Evolutionary conservation across 2,888 invertebrate species (phyloP).

Genomic region (Globia sparganii): DNA sequence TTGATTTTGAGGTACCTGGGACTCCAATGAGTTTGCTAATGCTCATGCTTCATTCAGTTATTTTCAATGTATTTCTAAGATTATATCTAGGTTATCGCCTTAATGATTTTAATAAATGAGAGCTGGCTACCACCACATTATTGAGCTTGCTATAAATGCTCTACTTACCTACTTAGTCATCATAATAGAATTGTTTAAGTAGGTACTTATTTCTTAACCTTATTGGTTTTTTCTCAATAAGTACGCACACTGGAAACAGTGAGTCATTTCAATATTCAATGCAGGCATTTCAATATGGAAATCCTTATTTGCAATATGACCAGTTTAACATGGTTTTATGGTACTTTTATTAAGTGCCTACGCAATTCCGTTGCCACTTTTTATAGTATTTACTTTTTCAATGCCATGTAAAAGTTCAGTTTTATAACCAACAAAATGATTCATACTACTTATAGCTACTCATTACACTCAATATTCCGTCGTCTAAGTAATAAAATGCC

Average conservation of each 20-base stretch:
- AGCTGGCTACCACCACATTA: neutral
- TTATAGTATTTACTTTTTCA: conserved; percentile 29
- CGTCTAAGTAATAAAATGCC: neutral
- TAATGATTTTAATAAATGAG: neutral
- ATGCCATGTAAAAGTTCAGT: neutral
- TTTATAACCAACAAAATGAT: neutral
- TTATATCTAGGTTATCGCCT: too few relatives aligned
- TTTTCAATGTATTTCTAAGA: neutral
- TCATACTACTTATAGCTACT: conserved; percentile 2
- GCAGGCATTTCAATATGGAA: conserved; percentile 21
- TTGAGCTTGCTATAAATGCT: neutral
- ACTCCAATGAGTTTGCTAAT: neutral
- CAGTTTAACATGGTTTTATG: conserved; percentile 30
- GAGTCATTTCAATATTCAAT: conserved; percentile 28
- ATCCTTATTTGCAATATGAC: conserved; percentile 28
- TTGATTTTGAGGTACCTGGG: neutral
- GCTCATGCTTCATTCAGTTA: too few relatives aligned
- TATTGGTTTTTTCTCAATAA: conserved; percentile 11
- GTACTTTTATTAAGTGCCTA: conserved; percentile 34
- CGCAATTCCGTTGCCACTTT: conserved; percentile 5
- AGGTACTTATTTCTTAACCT: neutral
- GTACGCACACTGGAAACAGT: neutral
- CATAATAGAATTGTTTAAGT: too few relatives aligned
- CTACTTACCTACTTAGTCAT: neutral
- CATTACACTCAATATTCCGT: neutral